A percentile compares a stretch with the other conserved stretches of the same genome.
phyloP scores from a whole-genome alignment of 1,140 invertebrate genomes.

The Drosophila triauraria region DNA sequence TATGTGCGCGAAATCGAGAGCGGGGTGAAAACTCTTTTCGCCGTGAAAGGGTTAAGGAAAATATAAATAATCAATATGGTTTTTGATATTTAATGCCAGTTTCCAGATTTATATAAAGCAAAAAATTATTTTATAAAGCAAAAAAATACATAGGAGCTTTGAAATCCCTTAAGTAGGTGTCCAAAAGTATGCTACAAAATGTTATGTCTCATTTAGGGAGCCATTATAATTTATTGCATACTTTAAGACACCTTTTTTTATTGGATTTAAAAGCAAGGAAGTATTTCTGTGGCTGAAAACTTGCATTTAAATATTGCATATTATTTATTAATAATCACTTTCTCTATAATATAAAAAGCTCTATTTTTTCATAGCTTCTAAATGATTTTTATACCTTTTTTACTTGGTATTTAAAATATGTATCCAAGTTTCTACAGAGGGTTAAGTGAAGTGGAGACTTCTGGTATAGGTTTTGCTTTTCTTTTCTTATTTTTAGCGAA shows the following conservation, averaged over 20 bases:
- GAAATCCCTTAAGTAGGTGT: neutral
- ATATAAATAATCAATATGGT: neutral
- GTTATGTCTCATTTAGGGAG: no score
- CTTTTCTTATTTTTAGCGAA: neutral
- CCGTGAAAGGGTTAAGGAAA: neutral
- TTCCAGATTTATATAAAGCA: neutral
- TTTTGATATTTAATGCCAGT: neutral
- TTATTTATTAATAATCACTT: no score
- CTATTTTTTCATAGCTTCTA: no score
- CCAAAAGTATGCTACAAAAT: slow-evolving; percentile 1
- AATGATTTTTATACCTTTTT: neutral
- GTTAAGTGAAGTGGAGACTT: slow-evolving; percentile 1
- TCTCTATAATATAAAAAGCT: no score
- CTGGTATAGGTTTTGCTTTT: neutral
- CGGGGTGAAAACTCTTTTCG: neutral
- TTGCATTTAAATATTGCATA: no score
- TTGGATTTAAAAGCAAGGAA: no score
- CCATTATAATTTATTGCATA: neutral
- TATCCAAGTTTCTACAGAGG: neutral
- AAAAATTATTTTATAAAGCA: no score
- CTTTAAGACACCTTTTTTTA: neutral
- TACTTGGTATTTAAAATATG: neutral
- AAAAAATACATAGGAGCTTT: no score
- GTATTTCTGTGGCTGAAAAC: no score
- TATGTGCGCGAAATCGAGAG: no score